These are phyloP conservation scores for Blastobasis lacticolella DNA, from an alignment of 2,888 invertebrate genomes.

Conservation along the genomic window DNA sequence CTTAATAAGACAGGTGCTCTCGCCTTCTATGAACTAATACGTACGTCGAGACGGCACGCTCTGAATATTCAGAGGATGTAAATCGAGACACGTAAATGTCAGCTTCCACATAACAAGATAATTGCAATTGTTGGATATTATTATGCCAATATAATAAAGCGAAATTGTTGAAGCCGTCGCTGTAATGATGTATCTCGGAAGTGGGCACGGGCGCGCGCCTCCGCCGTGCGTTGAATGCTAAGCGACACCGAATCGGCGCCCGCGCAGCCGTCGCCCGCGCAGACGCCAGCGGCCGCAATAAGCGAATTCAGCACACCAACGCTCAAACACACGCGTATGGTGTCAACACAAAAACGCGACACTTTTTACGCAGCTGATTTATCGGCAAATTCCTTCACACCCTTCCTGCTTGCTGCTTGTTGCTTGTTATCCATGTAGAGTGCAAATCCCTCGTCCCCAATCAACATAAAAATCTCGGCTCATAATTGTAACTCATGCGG, in stretches of 20 bases:
- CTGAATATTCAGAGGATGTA: conserved; percentile 12
- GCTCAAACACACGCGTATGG: conserved; percentile 22
- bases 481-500: conserved; percentile 31
- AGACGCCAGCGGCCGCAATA: conserved; percentile 22
- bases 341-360: conserved; percentile 20
- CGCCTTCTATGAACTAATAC: conserved; percentile 1
- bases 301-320: conserved; percentile 36
- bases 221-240: conserved; percentile 1
- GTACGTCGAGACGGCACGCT: neutral
- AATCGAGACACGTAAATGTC: conserved; percentile 9
- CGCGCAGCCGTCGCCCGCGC: conserved; percentile 1
- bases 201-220: conserved; percentile 7
- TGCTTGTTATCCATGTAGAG: conserved; percentile 10
- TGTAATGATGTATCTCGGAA: conserved; percentile 16
- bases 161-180: conserved; percentile 14
- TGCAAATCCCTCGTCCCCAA: conserved; percentile 29
- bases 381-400: conserved; percentile 17
- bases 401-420: conserved; percentile 20
- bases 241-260: neutral
- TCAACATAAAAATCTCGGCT: conserved; percentile 34
- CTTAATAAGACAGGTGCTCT: neutral
- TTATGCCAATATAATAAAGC: conserved; percentile 13
- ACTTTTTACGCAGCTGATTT: conserved; percentile 25
- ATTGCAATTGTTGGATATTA: conserved; percentile 8
- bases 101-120: conserved; percentile 10